A percentile compares a stretch with the other conserved stretches of the same genome.
Evolutionary conservation across 2,113 vertebrate genomes (phyloP).

Genomic region (Eolophus roseicapilla): DNA sequence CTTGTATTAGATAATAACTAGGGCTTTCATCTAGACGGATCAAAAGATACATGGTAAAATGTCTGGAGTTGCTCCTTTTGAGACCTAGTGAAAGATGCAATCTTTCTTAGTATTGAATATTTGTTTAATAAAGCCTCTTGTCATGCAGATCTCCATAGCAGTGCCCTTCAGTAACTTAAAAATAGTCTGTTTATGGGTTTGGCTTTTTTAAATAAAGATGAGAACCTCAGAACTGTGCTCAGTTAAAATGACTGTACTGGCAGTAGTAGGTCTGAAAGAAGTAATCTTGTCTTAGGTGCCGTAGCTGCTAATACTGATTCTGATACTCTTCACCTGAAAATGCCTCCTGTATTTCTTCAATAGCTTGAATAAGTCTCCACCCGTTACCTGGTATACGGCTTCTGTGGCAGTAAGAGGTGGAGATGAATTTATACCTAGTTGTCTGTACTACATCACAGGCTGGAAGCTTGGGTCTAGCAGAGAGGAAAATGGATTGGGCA

Average conservation of each 20-base stretch:
- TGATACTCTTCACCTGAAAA: neutral
- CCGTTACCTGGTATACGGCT: neutral
- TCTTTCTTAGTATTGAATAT: neutral
- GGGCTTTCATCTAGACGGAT: constrained; percentile 17
- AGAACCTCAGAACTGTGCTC: neutral
- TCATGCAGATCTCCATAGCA: neutral
- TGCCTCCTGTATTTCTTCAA: neutral
- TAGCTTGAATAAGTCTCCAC: neutral
- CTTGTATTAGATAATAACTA: neutral
- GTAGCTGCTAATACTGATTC: neutral
- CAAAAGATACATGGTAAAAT: neutral
- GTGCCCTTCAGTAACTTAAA: neutral
- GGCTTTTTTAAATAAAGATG: neutral
- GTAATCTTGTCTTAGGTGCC: neutral
- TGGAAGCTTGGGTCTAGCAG: neutral
- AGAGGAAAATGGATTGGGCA: neutral
- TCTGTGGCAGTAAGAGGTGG: neutral
- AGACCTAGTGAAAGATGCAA: neutral
- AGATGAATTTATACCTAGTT: neutral
- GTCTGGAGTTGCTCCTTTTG: neutral
- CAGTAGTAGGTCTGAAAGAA: neutral
- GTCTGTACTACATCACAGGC: neutral
- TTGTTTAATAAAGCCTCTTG: neutral
- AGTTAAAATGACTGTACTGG: neutral
- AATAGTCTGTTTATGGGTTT: neutral